Base-by-base conservation (phyloP, 37 sponge, comb jelly and placozoan species). In the Tethya wilhelma region DNA sequence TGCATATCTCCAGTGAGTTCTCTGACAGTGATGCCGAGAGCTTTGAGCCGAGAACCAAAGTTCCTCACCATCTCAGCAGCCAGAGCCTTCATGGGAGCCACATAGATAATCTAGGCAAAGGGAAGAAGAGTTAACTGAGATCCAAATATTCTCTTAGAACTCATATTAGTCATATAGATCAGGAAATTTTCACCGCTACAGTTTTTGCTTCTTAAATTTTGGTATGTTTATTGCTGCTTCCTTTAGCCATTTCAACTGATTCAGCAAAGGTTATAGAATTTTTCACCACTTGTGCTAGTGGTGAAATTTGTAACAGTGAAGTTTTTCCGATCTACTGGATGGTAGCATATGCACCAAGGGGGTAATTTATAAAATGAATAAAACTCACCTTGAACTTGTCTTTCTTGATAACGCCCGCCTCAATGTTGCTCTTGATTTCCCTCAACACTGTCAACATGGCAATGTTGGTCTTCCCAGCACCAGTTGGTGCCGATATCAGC, bases 1-100 rank as follows among this genome's bases (percentile, higher is more conserved):
- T 96, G 96, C 93, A 96, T 98, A 82, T 98, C 99, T 41, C 99
- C 99, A 69, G 99, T 98, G 26, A 98, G 80, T 76, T 98, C 99
- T 55, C 89, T 85, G 45, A 98, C 99, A 9, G 65, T 60, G 49
- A 98, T 87, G 12, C 99, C 99, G 30, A 98, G 86, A 3, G 92
- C 84, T 55, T 64, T 32, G 40, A 98, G 86, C 25, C 95, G 72
- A 20, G 43, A 58, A 20, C 95, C 83, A 71, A 98, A 95, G 53
- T 92, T 98, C 34, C 86, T 70, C 17, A 96, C 97, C 92, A 98
- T 94, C 70, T 98, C 99, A 59, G 99, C 87, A 19, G 99, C 99
- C 44, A 98, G 75, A 5, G 99, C 99, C 63, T 98, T 98, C 99
- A 98, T 98, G 9, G 99, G 99, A 67, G 99, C 97, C 30, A 98